Percentiles rank a stretch among this genome's conserved stretches.
Conservation (phyloP, 2,797 vertebrate genomes). For the Gallinago solitaria region DNA sequence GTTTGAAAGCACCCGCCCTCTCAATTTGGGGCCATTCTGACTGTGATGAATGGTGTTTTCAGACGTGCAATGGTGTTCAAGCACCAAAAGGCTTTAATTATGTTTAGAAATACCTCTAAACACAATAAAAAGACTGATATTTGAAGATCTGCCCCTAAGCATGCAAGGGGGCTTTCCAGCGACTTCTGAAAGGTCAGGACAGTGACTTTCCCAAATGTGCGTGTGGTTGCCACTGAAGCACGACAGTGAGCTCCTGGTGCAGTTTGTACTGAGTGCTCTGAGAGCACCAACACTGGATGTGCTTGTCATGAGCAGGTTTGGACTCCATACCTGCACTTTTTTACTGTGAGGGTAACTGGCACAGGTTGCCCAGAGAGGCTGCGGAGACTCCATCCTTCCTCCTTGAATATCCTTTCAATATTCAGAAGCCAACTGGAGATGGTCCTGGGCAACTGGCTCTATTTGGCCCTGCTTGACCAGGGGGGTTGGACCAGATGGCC, state of each 20-base stretch:
- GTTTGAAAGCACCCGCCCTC: background rate
- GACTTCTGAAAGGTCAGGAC: background rate
- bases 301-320: background rate
- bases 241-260: background rate
- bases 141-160: background rate
- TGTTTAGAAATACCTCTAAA: background rate
- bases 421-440: background rate
- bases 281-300: background rate
- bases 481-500: background rate
- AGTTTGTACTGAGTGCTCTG: background rate
- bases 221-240: rapidly evolving
- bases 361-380: background rate
- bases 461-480: background rate
- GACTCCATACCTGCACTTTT: background rate
- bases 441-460: background rate
- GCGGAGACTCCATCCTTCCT: background rate
- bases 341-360: background rate
- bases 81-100: background rate
- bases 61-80: background rate
- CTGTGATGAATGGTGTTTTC: background rate
- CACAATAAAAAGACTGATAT: background rate
- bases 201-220: background rate
- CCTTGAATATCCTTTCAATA: background rate
- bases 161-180: background rate
- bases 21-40: background rate